Percentiles rank a stretch among this genome's conserved stretches.
phyloP scores from a whole-genome alignment of 2,888 invertebrate genomes.

The Drosophila aldrichi region DNA sequence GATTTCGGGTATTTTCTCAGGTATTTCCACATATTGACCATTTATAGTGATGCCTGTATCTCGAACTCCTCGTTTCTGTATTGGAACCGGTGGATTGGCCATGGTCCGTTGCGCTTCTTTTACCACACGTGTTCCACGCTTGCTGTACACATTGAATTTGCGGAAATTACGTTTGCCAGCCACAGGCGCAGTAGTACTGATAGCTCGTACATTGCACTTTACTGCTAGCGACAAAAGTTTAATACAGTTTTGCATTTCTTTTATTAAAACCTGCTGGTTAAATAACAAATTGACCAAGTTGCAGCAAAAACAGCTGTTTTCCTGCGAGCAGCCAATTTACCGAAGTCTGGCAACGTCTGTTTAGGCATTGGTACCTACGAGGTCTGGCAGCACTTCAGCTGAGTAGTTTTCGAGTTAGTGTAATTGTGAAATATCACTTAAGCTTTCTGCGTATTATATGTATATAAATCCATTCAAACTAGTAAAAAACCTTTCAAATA shows the following conservation, averaged over 20 bases:
- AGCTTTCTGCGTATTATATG: slow-evolving; percentile 33
- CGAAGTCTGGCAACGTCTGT: slow-evolving; percentile 16
- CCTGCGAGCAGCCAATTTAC: slow-evolving; percentile 9
- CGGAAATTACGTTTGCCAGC: slow-evolving; percentile 92
- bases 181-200: slow-evolving; percentile 86
- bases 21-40: slow-evolving; percentile 88
- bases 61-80: slow-evolving; percentile 90
- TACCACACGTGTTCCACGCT: slow-evolving; percentile 90
- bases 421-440: slow-evolving; percentile 33
- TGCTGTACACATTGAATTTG: slow-evolving; percentile 91
- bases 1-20: slow-evolving; percentile 96
- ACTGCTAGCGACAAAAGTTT: slow-evolving; percentile 63
- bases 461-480: neutral
- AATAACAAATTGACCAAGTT: slow-evolving; percentile 59
- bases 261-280: slow-evolving; percentile 39
- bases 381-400: neutral
- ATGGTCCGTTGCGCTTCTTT: slow-evolving; percentile 86
- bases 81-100: slow-evolving; percentile 87
- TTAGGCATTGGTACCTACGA: slow-evolving; percentile 15
- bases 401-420: slow-evolving; percentile 1
- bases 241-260: slow-evolving; percentile 65
- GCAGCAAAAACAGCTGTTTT: slow-evolving; percentile 46
- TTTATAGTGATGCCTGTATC: slow-evolving; percentile 87
- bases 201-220: slow-evolving; percentile 70
- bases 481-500: neutral